Percentiles rank a stretch among this genome's conserved stretches.
Evolutionary conservation across 2,797 vertebrate genomes (phyloP).

Genomic region (Serranus cabrilla): DNA sequence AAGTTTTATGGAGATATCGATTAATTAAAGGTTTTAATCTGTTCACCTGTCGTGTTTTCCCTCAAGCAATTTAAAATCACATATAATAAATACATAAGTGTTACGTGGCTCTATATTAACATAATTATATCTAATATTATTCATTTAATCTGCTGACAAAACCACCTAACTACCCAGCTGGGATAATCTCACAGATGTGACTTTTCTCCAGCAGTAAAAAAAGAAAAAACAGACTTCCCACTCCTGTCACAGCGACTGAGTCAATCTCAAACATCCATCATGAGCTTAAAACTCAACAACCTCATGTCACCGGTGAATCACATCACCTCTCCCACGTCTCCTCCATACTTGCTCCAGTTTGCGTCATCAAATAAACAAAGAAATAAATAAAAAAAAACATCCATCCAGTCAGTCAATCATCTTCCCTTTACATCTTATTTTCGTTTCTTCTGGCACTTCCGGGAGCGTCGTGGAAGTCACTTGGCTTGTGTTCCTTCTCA

Average conservation of each 20-base stretch:
- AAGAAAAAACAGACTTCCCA: constrained; percentile 11
- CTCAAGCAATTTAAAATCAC: background rate
- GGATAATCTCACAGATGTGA: constrained; percentile 35
- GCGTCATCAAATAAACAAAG: constrained; percentile 60
- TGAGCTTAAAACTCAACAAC: constrained; percentile 54
- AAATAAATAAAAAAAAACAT: constrained; percentile 46
- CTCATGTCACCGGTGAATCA: constrained; percentile 70
- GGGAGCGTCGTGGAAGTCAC: constrained; percentile 3
- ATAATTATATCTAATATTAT: background rate
- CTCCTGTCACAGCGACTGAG: constrained; percentile 43
- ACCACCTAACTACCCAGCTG: background rate
- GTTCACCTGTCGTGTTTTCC: too few species aligned
- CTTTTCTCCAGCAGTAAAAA: background rate
- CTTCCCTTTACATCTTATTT: constrained; percentile 35
- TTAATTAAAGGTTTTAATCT: too few species aligned
- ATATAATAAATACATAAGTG: background rate
- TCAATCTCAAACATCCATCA: constrained; percentile 57
- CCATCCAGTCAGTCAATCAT: constrained; percentile 41
- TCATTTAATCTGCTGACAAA: constrained; percentile 11
- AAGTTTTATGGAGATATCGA: too few species aligned
- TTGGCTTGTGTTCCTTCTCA: background rate
- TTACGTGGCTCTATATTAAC: background rate
- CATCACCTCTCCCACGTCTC: constrained; percentile 72
- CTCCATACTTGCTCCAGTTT: constrained; percentile 42
- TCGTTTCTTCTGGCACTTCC: constrained; percentile 14